Evolutionary conservation across 2,797 vertebrate genomes (phyloP).

Genomic region (Silurus aristotelis): DNA sequence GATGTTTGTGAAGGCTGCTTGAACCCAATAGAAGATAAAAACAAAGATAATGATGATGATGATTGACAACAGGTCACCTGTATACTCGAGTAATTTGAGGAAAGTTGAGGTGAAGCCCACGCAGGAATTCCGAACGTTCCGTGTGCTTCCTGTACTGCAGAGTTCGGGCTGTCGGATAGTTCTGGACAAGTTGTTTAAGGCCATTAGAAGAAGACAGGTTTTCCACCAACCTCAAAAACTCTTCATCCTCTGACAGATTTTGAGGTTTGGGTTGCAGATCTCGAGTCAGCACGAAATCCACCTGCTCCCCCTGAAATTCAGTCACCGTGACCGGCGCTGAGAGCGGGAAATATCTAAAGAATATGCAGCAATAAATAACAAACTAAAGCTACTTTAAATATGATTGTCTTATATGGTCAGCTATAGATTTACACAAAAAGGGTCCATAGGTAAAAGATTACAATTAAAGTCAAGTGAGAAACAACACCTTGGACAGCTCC

Average conservation of each 20-base stretch:
- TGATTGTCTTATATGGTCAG: not conserved
- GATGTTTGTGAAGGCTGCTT: not conserved
- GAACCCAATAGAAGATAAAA: not conserved
- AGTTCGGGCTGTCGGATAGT: conserved; percentile 63
- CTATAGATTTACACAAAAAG: too few species aligned
- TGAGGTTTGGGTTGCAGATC: conserved; percentile 62
- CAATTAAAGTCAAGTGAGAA: not conserved
- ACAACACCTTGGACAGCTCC: not conserved
- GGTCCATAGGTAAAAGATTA: not conserved
- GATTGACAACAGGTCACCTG: conserved; percentile 62
- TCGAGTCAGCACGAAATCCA: conserved; percentile 85
- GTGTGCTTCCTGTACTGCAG: conserved; percentile 82
- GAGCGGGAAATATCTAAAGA: conserved; percentile 79
- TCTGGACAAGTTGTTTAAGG: conserved; percentile 79
- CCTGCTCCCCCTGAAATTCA: conserved; percentile 73
- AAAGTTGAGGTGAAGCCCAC: conserved; percentile 87
- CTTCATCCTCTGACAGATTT: conserved; percentile 73
- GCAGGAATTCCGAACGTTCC: conserved; percentile 81
- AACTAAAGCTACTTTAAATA: not conserved
- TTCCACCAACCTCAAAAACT: conserved; percentile 86
- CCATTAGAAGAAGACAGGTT: conserved; percentile 83
- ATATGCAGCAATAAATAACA: not conserved
- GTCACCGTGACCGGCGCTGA: conserved; percentile 79
- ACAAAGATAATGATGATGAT: not conserved
- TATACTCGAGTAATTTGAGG: conserved; percentile 85